A percentile compares a stretch with the other conserved stretches of the same genome.
Evolutionary conservation across 2,888 invertebrate genomes (phyloP).

Genomic region (Nebria brevicollis): DNA sequence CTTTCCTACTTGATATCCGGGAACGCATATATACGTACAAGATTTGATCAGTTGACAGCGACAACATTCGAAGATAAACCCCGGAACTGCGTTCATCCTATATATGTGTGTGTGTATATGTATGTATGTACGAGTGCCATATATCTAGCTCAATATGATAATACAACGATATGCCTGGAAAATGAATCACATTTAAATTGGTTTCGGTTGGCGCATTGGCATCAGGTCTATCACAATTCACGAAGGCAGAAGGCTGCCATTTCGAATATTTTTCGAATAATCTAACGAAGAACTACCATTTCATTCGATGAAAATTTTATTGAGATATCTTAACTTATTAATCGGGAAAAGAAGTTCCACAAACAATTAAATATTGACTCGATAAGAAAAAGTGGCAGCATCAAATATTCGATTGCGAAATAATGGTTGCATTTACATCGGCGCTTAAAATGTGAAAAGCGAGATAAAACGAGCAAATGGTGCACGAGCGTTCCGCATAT

Average conservation of each 20-base stretch:
- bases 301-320: not conserved
- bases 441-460: not conserved
- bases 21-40: slow-evolving; percentile 10
- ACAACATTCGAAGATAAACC: slow-evolving; percentile 28
- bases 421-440: slow-evolving; percentile 5
- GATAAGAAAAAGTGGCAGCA: not conserved
- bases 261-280: not conserved
- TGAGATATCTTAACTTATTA: too few species aligned
- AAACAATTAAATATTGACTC: not conserved
- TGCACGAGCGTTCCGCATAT: not conserved
- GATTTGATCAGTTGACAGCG: slow-evolving; percentile 31
- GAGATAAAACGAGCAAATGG: not conserved
- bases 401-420: not conserved
- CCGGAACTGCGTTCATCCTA: slow-evolving; percentile 5
- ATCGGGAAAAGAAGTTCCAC: too few species aligned
- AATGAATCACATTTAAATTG: slow-evolving; percentile 42
- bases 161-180: slow-evolving; percentile 26
- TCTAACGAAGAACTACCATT: not conserved
- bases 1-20: not conserved
- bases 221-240: not conserved
- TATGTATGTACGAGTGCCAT: not conserved
- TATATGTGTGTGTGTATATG: not conserved
- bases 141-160: slow-evolving; percentile 38
- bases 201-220: slow-evolving; percentile 16
- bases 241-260: not conserved